Evolutionary conservation across 2,888 invertebrate species (phyloP).

Genomic region (Vesta saturnalis): DNA sequence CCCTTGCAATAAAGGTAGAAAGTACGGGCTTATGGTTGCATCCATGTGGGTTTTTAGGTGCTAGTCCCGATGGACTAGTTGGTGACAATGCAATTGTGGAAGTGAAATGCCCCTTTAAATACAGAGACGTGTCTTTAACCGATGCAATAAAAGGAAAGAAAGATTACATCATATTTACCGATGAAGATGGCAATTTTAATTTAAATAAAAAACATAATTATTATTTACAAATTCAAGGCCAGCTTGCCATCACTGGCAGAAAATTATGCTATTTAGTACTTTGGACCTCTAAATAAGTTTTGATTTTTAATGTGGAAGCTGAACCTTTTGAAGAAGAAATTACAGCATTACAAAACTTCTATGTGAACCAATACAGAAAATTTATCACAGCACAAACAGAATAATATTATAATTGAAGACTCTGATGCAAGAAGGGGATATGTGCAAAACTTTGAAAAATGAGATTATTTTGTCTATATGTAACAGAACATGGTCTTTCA

Average conservation of each 20-base stretch:
- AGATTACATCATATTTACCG: background rate
- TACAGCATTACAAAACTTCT: background rate
- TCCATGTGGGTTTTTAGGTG: background rate
- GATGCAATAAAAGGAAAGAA: no score
- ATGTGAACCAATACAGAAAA: background rate
- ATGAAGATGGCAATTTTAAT: background rate
- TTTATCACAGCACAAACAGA: background rate
- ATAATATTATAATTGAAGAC: background rate
- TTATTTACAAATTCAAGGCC: conserved; percentile 2
- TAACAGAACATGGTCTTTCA: no score
- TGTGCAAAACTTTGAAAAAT: no score
- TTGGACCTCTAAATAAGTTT: background rate
- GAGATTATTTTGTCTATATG: no score
- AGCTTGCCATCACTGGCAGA: background rate
- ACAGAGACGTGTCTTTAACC: no score
- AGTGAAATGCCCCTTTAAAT: no score
- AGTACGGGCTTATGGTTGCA: conserved; percentile 1
- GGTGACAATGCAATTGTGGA: background rate
- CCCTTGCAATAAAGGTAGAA: background rate
- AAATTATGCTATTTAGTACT: background rate
- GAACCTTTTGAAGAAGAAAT: background rate
- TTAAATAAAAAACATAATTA: background rate
- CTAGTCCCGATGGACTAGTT: background rate
- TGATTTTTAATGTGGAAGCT: background rate
- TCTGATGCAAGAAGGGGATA: no score